phyloP scores from a whole-genome alignment of 2,888 invertebrate genomes.

The Rhyacophila evoluta region DNA sequence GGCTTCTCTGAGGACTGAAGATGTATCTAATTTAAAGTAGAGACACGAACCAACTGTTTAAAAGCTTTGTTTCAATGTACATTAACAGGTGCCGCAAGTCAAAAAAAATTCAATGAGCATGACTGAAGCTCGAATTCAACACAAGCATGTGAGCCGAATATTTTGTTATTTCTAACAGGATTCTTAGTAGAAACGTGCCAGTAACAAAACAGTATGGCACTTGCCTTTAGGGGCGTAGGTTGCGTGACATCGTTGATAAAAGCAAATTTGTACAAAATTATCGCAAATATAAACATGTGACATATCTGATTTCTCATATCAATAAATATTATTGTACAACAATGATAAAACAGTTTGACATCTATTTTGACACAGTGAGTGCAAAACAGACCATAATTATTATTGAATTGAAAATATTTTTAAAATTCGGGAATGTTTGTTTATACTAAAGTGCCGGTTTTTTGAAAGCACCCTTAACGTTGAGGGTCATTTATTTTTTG shows the following conservation, averaged over 20 bases:
- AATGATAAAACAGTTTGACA: not conserved
- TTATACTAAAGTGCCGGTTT: not conserved
- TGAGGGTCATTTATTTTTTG: not conserved
- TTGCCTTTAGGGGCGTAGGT: not conserved
- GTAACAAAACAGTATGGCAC: not conserved
- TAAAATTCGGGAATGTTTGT: not conserved
- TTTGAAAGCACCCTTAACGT: not conserved
- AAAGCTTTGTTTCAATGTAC: not conserved
- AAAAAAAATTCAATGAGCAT: not conserved
- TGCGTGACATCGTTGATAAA: not conserved
- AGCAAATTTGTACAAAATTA: not conserved
- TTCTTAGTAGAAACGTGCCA: not conserved
- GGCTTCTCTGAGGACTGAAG: too few species aligned
- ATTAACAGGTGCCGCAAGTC: not conserved
- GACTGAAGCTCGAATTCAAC: not conserved
- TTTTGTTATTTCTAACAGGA: constrained; percentile 20
- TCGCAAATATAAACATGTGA: not conserved
- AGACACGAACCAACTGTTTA: too few species aligned
- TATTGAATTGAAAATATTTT: not conserved
- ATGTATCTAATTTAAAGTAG: too few species aligned
- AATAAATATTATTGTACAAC: not conserved
- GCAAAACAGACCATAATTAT: not conserved
- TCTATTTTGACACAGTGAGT: not conserved
- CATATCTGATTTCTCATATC: not conserved
- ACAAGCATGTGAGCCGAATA: not conserved